phyloP scores from a whole-genome alignment of 1,140 invertebrate species.

The Drosophila albomicans region DNA sequence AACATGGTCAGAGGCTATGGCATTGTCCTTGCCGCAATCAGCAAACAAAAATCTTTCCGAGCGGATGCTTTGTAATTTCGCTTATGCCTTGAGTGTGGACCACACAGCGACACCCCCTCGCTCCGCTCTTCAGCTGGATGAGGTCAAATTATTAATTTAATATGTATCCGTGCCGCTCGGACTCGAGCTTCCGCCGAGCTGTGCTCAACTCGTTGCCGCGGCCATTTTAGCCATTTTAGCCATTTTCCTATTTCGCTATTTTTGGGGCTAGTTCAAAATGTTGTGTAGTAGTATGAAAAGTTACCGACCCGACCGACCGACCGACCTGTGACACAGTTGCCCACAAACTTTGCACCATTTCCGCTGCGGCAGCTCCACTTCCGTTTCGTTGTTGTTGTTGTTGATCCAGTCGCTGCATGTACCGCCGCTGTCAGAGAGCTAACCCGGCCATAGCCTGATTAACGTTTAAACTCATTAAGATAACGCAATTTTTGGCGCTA shows the following conservation, averaged over 20 bases:
- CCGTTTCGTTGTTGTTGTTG: conserved; percentile 16
- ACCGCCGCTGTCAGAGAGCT: conserved; percentile 8
- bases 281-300: conserved; percentile 51
- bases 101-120: not conserved
- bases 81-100: conserved; percentile 37
- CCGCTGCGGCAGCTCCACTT: conserved; percentile 52
- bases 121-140: conserved; percentile 44
- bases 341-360: conserved; percentile 71
- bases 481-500: conserved; percentile 79
- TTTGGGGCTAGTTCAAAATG: conserved; percentile 26
- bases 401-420: conserved; percentile 21
- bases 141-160: conserved; percentile 84
- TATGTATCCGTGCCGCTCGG: conserved; percentile 75
- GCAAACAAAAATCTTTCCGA: conserved; percentile 69
- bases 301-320: conserved; percentile 30
- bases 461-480: conserved; percentile 84
- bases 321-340: conserved; percentile 60
- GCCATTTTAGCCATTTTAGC: conserved; percentile 7
- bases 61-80: conserved; percentile 67
- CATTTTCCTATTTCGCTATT: conserved; percentile 42
- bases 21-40: conserved; percentile 73
- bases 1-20: conserved; percentile 54
- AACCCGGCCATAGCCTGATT: conserved; percentile 52
- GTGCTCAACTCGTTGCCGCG: conserved; percentile 25
- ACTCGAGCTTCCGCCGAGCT: conserved; percentile 65